Conservation (phyloP, 2,797 vertebrate genomes). For the Fringilla coelebs region DNA sequence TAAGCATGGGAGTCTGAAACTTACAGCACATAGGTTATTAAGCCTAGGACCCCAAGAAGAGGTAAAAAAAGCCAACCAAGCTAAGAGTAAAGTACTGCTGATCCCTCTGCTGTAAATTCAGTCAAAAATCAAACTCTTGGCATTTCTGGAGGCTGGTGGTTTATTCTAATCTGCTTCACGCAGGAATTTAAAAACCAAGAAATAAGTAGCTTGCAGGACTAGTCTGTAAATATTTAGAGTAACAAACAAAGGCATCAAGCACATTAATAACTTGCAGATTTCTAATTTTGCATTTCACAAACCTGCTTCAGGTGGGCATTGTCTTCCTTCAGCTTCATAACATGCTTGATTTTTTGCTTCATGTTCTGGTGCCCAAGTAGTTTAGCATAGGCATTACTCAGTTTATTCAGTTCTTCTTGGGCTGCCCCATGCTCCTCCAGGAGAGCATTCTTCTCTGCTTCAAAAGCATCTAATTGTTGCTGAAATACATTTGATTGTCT, state of each 20-base stretch:
- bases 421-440: conserved; percentile 87
- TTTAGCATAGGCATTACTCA: conserved; percentile 88
- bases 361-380: conserved; percentile 96
- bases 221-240: neutral
- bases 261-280: rapidly evolving
- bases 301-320: conserved; percentile 90
- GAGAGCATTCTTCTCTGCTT: conserved; percentile 85
- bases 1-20: neutral
- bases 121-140: neutral
- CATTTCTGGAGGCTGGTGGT: neutral
- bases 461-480: conserved; percentile 91
- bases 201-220: neutral
- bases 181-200: neutral
- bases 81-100: neutral
- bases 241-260: neutral
- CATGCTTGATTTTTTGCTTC: conserved; percentile 97
- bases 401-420: conserved; percentile 88
- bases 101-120: neutral
- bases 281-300: neutral
- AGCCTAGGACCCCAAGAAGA: neutral
- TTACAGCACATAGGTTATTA: neutral
- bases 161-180: neutral
- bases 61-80: neutral
- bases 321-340: conserved; percentile 93
- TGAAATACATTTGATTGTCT: conserved; percentile 49